phyloP scores from a whole-genome alignment of 2,113 vertebrate species.

The Herpetotheres cachinnans region DNA sequence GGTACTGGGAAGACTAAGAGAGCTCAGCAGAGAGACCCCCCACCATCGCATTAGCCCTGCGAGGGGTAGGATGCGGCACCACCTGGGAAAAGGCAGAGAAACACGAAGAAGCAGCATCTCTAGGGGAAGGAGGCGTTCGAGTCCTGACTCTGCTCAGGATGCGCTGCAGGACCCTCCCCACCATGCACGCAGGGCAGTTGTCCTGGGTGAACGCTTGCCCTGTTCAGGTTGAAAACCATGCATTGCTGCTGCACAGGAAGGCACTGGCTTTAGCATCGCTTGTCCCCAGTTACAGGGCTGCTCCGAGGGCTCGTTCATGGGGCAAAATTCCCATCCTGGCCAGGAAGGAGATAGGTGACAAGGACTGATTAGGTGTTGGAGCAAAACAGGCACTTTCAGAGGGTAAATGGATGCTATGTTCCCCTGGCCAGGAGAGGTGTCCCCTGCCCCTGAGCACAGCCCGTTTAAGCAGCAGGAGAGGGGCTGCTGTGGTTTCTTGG shows the following conservation, averaged over 20 bases:
- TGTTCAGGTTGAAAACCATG: not conserved
- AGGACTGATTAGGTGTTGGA: not conserved
- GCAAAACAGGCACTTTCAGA: not conserved
- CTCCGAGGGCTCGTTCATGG: not conserved
- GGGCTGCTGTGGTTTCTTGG: not conserved
- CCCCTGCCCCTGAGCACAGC: not conserved
- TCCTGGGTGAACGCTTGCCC: not conserved
- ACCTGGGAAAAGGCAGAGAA: not conserved
- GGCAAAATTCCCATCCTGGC: not conserved
- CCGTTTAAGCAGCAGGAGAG: not conserved
- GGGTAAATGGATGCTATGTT: not conserved
- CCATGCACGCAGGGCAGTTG: fast-evolving
- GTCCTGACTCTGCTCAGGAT: not conserved
- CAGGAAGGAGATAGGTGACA: not conserved
- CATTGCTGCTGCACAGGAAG: not conserved
- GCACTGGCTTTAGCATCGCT: fast-evolving
- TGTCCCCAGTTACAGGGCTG: not conserved
- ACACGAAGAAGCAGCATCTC: not conserved
- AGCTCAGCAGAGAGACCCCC: not conserved
- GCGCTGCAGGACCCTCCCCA: not conserved
- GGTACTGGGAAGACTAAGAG: not conserved
- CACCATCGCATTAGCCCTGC: fast-evolving
- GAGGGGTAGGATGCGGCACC: not conserved
- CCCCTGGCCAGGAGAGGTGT: not conserved
- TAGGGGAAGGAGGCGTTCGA: not conserved